These are phyloP conservation scores for Rhinoptilus africanus DNA, from an alignment of 2,113 vertebrate genomes.

Conservation along the genomic window DNA sequence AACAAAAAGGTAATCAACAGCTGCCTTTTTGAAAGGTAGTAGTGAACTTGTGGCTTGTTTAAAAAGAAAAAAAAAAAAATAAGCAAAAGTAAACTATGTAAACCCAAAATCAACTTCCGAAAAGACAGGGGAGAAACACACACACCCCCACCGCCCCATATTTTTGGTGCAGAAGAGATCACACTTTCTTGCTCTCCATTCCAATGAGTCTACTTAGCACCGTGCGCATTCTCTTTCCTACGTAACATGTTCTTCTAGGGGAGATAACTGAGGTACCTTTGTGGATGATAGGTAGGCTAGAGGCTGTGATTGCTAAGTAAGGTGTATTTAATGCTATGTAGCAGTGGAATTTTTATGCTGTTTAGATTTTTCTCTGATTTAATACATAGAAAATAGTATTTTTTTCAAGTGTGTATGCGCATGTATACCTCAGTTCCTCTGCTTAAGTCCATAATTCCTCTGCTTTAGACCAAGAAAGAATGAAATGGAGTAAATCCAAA, in stretches of 20 bases:
- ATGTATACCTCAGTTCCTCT: background rate
- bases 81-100: background rate
- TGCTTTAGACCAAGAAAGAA: background rate
- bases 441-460: background rate
- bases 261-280: background rate
- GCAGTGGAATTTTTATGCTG: background rate
- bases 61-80: background rate
- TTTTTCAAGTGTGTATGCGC: background rate
- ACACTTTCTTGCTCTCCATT: background rate
- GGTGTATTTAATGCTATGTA: background rate
- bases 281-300: background rate
- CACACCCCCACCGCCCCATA: fast-evolving
- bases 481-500: background rate
- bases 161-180: background rate
- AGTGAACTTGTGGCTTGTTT: background rate
- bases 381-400: background rate
- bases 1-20: background rate
- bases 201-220: background rate
- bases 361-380: background rate
- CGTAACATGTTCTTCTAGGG: background rate
- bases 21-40: background rate
- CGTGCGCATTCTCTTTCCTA: fast-evolving
- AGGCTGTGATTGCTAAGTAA: background rate
- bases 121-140: fast-evolving
- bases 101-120: background rate